Percentiles rank a stretch among this genome's conserved stretches.
Conservation (phyloP, 37 sponge, comb jelly and placozoan species). For the Halichondria panicea region DNA sequence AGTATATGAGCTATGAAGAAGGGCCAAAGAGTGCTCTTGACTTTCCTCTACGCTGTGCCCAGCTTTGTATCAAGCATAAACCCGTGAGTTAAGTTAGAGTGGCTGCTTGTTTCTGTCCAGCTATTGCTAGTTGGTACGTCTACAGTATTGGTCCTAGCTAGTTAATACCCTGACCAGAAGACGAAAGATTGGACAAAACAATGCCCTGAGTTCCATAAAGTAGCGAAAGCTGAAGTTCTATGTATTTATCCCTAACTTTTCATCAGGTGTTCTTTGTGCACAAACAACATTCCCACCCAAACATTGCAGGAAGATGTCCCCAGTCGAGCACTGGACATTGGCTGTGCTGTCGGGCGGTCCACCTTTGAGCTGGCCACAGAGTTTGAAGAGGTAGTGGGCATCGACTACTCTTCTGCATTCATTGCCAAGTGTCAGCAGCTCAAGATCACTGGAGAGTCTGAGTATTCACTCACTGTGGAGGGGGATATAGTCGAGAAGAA, state of each 20-base stretch:
- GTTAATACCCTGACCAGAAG: too few species aligned
- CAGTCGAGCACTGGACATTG: constrained; percentile 81
- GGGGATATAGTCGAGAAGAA: constrained; percentile 64
- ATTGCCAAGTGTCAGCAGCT: constrained; percentile 72
- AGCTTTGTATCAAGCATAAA: constrained; percentile 70
- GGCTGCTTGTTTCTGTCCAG: background rate
- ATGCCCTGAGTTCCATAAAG: too few species aligned
- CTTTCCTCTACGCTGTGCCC: constrained; percentile 80
- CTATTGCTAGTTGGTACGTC: too few species aligned
- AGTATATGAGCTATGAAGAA: constrained; percentile 47
- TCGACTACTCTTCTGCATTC: constrained; percentile 81
- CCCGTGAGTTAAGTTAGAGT: constrained; percentile 19
- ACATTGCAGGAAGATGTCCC: constrained; percentile 48
- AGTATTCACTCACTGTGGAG: constrained; percentile 54
- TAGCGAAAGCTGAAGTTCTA: background rate
- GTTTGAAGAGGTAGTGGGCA: constrained; percentile 79
- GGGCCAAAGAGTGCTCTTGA: constrained; percentile 61
- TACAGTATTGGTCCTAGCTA: too few species aligned
- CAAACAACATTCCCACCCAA: background rate
- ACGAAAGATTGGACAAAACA: too few species aligned
- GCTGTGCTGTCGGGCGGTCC: constrained; percentile 88
- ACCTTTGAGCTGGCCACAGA: constrained; percentile 83
- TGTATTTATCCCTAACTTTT: too few species aligned
- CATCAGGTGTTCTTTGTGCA: constrained; percentile 1
- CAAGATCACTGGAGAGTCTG: constrained; percentile 44